Evolutionary conservation across 2,113 vertebrate genomes (phyloP), one percentile per base, ranked within the genome.

Genomic region (Propithecus coquereli): DNA sequence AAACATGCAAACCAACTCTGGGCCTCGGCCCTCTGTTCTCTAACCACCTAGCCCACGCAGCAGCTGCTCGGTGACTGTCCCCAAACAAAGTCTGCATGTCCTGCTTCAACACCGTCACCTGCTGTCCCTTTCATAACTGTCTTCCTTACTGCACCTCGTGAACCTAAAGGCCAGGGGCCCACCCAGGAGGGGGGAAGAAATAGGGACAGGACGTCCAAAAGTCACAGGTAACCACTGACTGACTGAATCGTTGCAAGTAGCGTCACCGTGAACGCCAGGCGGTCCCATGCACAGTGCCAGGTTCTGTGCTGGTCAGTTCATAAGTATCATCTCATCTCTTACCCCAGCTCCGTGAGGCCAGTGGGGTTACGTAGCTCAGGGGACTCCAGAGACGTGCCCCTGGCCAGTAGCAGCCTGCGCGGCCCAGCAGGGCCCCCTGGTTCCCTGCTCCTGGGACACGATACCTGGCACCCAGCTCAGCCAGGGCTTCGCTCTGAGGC

Each of bases 281-380:
- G n/a, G n/a, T n/a, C n/a, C n/a, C 5, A 0, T 0, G 13, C 6
- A 0, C 1, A 7, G 43, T 0, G 3, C 54, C 43, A 1, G 45
- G 47, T 2, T 9, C 81, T 0, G 0, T 13, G 66, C 61, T 3
- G 1, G 13, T 59, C n/a, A 12, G 1, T 37, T 40, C 52, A 11
- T 17, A 34, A 40, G 73, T 23, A 5, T 43, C 40, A 43, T 43
- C 43, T n/a, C 77, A 27, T 6, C 22, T 47, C 87, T 70, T 8
- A 4, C n/a, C 23, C 3, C 25, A 22, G 0, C 50, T 8, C 37
- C 71, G 0, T 2, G 23, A 66, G 54, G 66, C 45, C 27, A 30
- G 20, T 8, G 30, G 13, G n/a, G 7, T 14, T 40, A 43, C 40
- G 40, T 43, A 43, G 5, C 40, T 43, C 5, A 43, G 40, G 52